Conservation (phyloP, 2,888 invertebrate species). For the Agrotis clavis region DNA sequence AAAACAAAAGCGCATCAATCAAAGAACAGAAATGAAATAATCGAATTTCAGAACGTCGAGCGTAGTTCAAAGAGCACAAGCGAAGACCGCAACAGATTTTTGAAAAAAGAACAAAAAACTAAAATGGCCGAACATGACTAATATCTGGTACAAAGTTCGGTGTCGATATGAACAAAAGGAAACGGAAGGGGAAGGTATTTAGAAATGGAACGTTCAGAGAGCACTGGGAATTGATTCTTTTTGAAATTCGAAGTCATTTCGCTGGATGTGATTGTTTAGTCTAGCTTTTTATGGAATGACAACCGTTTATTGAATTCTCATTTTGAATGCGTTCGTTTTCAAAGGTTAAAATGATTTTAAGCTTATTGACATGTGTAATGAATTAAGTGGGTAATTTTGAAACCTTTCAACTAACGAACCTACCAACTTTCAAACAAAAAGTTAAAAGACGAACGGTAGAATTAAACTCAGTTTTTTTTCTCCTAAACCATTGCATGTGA, state of each 20-base stretch:
- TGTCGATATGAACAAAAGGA: constrained; percentile 87
- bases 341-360: not conserved
- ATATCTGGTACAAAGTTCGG: constrained; percentile 87
- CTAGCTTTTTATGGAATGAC: constrained; percentile 29
- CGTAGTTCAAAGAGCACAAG: constrained; percentile 87
- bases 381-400: not conserved
- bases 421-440: not conserved
- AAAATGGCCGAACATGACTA: constrained; percentile 80
- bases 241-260: constrained; percentile 63
- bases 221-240: constrained; percentile 62
- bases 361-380: not conserved
- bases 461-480: constrained; percentile 26
- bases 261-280: constrained; percentile 42
- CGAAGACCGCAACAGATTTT: constrained; percentile 87
- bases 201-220: constrained; percentile 74
- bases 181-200: constrained; percentile 79
- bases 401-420: not conserved
- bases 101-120: constrained; percentile 72
- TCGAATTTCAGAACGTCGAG: constrained; percentile 88
- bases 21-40: constrained; percentile 89
- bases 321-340: constrained; percentile 20
- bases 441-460: not conserved
- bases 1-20: constrained; percentile 88
- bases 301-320: constrained; percentile 32
- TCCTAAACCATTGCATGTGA: constrained; percentile 73